A percentile compares a stretch with the other conserved stretches of the same genome.
Evolutionary conservation across 2,113 vertebrate species (phyloP).

Genomic region (Anhinga rufa): DNA sequence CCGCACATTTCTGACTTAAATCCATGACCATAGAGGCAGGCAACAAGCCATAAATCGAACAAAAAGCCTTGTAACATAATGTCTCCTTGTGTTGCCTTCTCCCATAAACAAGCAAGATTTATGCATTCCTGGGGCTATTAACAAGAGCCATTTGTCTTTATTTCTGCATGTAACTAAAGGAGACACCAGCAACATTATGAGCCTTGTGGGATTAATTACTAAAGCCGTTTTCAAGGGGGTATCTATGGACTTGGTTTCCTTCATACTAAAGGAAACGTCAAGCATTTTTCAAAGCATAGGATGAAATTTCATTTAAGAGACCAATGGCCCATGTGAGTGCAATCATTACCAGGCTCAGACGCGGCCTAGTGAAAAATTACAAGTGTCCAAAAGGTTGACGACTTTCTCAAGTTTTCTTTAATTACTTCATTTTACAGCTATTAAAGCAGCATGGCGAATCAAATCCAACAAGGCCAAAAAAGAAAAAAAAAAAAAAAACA

Average conservation of each 20-base stretch:
- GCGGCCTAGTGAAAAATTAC: constrained; percentile 4
- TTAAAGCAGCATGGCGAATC: neutral
- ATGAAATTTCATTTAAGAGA: constrained; percentile 57
- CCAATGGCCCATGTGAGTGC: constrained; percentile 22
- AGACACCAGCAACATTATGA: constrained; percentile 24
- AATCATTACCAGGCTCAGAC: neutral
- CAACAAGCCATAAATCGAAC: neutral
- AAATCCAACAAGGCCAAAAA: neutral
- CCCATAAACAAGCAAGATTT: constrained; percentile 61
- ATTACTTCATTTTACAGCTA: neutral
- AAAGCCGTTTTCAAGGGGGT: constrained; percentile 26
- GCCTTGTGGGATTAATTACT: constrained; percentile 61
- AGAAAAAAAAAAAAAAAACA: neutral
- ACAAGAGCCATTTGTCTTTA: constrained; percentile 61
- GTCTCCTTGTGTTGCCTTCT: constrained; percentile 12
- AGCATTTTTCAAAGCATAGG: constrained; percentile 43
- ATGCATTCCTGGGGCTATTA: constrained; percentile 41
- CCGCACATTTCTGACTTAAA: neutral
- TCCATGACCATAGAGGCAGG: neutral
- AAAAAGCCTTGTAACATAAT: neutral
- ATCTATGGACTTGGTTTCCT: neutral
- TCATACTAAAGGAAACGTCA: neutral
- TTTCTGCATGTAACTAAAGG: constrained; percentile 53
- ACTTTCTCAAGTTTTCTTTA: constrained; percentile 28
- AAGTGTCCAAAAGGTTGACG: neutral